Evolutionary conservation across 2,797 vertebrate genomes (phyloP), one percentile per base, ranked within the genome.

Genomic region (Mus spretus): DNA sequence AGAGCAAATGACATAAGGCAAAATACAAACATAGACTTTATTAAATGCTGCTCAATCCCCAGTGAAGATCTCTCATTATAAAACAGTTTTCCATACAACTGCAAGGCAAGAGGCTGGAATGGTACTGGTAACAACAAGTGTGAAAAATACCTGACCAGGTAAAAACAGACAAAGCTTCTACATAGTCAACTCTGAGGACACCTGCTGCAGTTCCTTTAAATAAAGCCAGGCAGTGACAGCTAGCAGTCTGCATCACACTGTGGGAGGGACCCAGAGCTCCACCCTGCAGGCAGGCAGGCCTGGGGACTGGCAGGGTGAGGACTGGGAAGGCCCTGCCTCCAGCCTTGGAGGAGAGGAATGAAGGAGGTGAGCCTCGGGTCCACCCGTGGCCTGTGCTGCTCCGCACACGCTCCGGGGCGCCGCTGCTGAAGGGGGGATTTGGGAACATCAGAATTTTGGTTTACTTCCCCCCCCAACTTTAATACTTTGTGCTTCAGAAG

Each of bases 21-120:
- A 98, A 99, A 98, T 99, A 99, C 98, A 99, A 99, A 99, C 99
- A 99, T 99, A 99, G 99, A 99, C 99, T 99, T 99, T 99, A 99
- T 99, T 99, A 99, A 98, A 99, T 98, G 99, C 98, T 99, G 99
- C 98, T 98, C 97, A 98, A 98, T 99, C 99, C 99, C 99, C 99
- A 98, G 97, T 98, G 97, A 99, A 99, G 99, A 98, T 98, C 99
- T 99, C 98, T 97, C 98, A 99, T 99, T 99, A 99, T 99, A 99
- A 99, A 99, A 99, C 98, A 99, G 98, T 98, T 98, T 98, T 99
- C 98, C 98, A 99, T 98, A 98, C 98, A 98, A 98, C 98, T 98
- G 98, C 98, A 98, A 97, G 98, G 99, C 98, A 98, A 99, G 98
- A 99, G 98, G 99, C 98, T 99, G 99, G 99, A 99, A 99, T 99